A percentile compares a stretch with the other conserved stretches of the same genome.
phyloP scores from a whole-genome alignment of 1,140 invertebrate species.

The Dendrolimus kikuchii region DNA sequence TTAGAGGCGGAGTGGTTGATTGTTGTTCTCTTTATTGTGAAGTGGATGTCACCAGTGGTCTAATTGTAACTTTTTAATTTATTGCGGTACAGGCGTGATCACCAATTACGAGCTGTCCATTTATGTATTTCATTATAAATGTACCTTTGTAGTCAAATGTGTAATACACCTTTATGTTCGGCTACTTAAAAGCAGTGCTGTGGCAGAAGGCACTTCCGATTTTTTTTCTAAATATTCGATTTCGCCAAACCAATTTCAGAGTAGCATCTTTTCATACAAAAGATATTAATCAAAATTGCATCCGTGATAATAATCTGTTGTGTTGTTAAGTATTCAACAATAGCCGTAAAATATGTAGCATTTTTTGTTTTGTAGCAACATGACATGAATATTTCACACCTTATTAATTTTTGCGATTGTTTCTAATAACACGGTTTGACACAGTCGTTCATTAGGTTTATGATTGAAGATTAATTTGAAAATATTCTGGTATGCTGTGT shows the following conservation, averaged over 20 bases:
- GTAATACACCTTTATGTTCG: neutral
- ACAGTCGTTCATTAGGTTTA: too few species aligned
- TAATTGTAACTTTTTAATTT: slow-evolving; percentile 16
- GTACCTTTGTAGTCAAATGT: slow-evolving; percentile 3
- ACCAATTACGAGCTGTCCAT: neutral
- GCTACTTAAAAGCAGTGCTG: neutral
- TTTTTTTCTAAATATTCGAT: too few species aligned
- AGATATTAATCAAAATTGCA: neutral
- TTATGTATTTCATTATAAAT: slow-evolving; percentile 2
- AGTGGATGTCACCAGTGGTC: slow-evolving; percentile 35
- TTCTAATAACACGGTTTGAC: too few species aligned
- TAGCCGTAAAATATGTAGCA: neutral
- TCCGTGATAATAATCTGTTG: slow-evolving; percentile 1
- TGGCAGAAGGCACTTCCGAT: neutral
- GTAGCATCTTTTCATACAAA: neutral
- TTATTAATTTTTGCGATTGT: neutral
- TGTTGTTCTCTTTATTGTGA: slow-evolving; percentile 29
- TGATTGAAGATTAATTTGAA: too few species aligned
- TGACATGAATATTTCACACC: neutral
- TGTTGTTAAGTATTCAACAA: neutral
- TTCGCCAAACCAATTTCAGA: too few species aligned
- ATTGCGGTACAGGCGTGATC: slow-evolving; percentile 14
- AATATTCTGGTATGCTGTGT: too few species aligned
- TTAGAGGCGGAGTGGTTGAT: slow-evolving; percentile 33
- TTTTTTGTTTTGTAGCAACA: neutral